A percentile compares a stretch with the other conserved stretches of the same genome.
phyloP scores from a whole-genome alignment of 64 coral and sea anemone species.

The Acropora yongei region DNA sequence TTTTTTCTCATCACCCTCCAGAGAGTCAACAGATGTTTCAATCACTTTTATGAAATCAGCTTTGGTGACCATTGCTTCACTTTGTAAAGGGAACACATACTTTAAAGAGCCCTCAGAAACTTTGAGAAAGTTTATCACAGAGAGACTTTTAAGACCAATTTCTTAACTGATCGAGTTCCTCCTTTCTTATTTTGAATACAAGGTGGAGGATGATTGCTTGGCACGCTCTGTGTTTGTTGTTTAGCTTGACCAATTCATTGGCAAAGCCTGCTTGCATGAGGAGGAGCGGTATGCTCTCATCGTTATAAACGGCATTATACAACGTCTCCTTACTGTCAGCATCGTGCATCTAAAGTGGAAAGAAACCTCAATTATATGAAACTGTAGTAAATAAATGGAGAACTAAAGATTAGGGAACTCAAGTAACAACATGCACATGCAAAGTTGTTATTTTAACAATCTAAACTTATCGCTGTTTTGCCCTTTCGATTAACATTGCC shows the following conservation, averaged over 20 bases:
- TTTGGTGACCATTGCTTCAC: neutral
- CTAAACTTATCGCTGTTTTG: neutral
- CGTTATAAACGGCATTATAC: conserved; percentile 4
- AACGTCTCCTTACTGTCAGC: neutral
- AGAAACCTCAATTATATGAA: neutral
- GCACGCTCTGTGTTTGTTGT: conserved; percentile 45
- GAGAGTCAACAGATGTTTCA: neutral
- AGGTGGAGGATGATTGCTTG: conserved; percentile 28
- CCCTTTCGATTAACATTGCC: neutral
- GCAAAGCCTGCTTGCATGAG: conserved; percentile 44
- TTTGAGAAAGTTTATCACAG: neutral
- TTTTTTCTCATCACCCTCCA: too few relatives aligned
- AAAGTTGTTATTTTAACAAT: neutral
- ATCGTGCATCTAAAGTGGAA: conserved; percentile 29
- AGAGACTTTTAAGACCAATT: neutral
- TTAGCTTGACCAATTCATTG: conserved; percentile 31
- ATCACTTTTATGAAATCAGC: conserved; percentile 15
- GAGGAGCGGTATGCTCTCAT: conserved; percentile 23
- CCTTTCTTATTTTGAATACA: conserved; percentile 36
- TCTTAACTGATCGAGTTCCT: conserved; percentile 25
- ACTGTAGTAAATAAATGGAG: too few relatives aligned
- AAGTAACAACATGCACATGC: neutral
- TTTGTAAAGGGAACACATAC: conserved; percentile 43
- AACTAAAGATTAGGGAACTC: too few relatives aligned
- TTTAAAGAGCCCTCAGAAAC: neutral